Evolutionary conservation across 2,888 invertebrate genomes (phyloP).

Genomic region (Disparrhopalites patrizii): DNA sequence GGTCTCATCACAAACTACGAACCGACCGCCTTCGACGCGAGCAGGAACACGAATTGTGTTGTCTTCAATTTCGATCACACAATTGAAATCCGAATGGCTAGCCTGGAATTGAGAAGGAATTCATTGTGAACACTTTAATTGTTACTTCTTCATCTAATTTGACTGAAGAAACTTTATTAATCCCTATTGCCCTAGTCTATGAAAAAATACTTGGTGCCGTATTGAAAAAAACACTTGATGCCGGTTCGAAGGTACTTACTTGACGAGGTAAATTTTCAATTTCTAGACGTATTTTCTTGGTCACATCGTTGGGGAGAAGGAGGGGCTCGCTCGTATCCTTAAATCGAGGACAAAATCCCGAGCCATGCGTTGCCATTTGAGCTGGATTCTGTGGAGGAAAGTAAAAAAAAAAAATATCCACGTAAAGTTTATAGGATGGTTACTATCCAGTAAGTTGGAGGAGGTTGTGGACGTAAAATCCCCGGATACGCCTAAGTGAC

Average conservation of each 20-base stretch:
- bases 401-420: neutral
- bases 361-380: constrained; percentile 60
- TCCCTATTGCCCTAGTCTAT: too few species aligned
- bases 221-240: too few species aligned
- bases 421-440: too few species aligned
- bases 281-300: constrained; percentile 81
- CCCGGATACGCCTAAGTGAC: neutral
- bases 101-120: constrained; percentile 52
- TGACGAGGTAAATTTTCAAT: constrained; percentile 84
- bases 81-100: constrained; percentile 85
- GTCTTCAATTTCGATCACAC: constrained; percentile 83
- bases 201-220: too few species aligned
- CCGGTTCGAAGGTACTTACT: constrained; percentile 37
- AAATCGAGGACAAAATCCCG: constrained; percentile 74
- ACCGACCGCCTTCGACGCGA: constrained; percentile 72
- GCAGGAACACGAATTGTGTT: constrained; percentile 86
- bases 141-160: too few species aligned
- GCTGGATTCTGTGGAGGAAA: constrained; percentile 56
- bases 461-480: constrained; percentile 1
- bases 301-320: constrained; percentile 80
- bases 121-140: too few species aligned
- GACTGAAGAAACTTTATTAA: too few species aligned
- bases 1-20: constrained; percentile 86
- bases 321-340: constrained; percentile 66
- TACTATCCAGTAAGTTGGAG: neutral